These are phyloP conservation scores for Synanthedon formicaeformis DNA, from an alignment of 2,888 invertebrate species.

Conservation along the genomic window DNA sequence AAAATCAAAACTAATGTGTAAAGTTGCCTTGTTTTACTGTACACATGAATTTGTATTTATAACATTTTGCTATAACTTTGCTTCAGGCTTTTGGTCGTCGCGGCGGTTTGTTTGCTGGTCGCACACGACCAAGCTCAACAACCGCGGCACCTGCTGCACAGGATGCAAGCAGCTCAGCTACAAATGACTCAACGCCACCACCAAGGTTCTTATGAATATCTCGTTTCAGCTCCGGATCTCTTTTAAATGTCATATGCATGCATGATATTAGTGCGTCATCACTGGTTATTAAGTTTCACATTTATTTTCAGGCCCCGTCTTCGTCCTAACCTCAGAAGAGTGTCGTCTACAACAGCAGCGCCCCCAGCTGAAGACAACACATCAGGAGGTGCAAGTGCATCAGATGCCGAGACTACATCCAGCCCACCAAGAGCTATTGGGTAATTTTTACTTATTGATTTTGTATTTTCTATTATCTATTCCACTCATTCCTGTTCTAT, in stretches of 20 bases:
- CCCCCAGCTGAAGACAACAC: slow-evolving; percentile 42
- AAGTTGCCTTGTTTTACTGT: too few species aligned
- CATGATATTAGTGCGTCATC: too few species aligned
- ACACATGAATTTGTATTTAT: not conserved
- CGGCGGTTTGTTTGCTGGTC: slow-evolving; percentile 48
- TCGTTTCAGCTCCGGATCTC: too few species aligned
- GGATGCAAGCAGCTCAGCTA: slow-evolving; percentile 23
- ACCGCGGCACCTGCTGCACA: slow-evolving; percentile 33
- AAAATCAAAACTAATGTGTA: too few species aligned
- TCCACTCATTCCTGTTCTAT: too few species aligned
- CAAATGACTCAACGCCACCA: slow-evolving; percentile 40
- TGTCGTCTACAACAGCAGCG: slow-evolving; percentile 30
- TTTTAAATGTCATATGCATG: too few species aligned
- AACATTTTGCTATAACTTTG: slow-evolving; percentile 10
- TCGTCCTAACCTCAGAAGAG: slow-evolving; percentile 50
- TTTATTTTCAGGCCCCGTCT: slow-evolving; percentile 44
- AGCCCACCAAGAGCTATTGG: slow-evolving; percentile 43
- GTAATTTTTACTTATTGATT: slow-evolving; percentile 15
- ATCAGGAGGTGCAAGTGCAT: slow-evolving; percentile 35
- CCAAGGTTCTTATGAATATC: slow-evolving; percentile 27
- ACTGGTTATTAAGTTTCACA: too few species aligned
- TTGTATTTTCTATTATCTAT: too few species aligned
- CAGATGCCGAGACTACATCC: slow-evolving; percentile 50
- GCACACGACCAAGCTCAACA: slow-evolving; percentile 44
- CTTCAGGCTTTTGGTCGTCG: slow-evolving; percentile 53